A percentile compares a stretch with the other conserved stretches of the same genome.
Conservation (phyloP, 2,888 invertebrate species). For the Monoplex corrugatus region DNA sequence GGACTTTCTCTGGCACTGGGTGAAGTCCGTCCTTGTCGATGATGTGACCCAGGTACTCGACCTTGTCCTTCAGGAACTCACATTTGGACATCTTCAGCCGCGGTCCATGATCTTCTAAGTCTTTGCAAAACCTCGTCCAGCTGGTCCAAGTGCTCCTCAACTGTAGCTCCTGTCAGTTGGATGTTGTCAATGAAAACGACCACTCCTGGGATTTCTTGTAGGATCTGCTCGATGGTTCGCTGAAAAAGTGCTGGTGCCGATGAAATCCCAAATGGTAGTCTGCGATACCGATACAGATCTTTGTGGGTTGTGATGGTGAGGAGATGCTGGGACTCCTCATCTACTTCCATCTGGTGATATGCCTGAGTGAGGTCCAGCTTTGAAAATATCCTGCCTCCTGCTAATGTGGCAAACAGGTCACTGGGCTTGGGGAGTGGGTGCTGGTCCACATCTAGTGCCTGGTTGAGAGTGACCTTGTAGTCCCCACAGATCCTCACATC, state of each 20-base stretch:
- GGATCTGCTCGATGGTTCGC: slow-evolving; percentile 37
- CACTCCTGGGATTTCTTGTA: slow-evolving; percentile 19
- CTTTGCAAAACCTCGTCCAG: slow-evolving; percentile 28
- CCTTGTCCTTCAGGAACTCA: neutral
- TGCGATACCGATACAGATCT: slow-evolving; percentile 50
- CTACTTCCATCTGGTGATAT: slow-evolving; percentile 55
- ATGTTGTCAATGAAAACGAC: slow-evolving; percentile 34
- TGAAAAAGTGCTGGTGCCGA: slow-evolving; percentile 41
- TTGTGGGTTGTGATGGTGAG: slow-evolving; percentile 46
- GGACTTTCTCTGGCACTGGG: neutral
- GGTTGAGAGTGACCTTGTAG: slow-evolving; percentile 66
- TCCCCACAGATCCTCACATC: slow-evolving; percentile 65
- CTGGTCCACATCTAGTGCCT: slow-evolving; percentile 67
- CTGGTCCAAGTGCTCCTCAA: slow-evolving; percentile 38
- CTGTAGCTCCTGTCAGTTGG: slow-evolving; percentile 25
- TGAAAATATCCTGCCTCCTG: slow-evolving; percentile 56
- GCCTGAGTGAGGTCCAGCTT: slow-evolving; percentile 55
- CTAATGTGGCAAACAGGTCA: slow-evolving; percentile 65
- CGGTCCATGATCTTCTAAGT: slow-evolving; percentile 15
- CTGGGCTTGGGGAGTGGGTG: slow-evolving; percentile 65
- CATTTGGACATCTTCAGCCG: slow-evolving; percentile 23
- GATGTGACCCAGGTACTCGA: slow-evolving; percentile 16
- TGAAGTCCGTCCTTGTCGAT: slow-evolving; percentile 22
- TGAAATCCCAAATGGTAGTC: slow-evolving; percentile 52
- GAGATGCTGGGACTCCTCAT: slow-evolving; percentile 47